phyloP scores from a whole-genome alignment of 92 coral and sea anemone species.

The Chrysogorgia sp. region DNA sequence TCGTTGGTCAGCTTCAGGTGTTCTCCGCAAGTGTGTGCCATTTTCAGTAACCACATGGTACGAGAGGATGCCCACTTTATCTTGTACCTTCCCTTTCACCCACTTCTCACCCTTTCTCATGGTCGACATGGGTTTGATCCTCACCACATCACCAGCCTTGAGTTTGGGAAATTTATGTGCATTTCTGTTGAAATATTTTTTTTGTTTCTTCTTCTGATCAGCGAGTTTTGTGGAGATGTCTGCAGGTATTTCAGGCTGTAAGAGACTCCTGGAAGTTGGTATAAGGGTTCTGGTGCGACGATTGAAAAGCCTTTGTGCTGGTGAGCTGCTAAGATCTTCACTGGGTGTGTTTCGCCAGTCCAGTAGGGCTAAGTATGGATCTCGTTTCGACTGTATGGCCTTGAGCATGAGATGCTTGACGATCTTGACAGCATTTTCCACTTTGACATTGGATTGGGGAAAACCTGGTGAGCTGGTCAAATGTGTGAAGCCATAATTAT shows the following conservation, averaged over 20 bases:
- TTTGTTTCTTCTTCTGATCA: constrained; percentile 29
- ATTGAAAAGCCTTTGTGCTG: constrained; percentile 40
- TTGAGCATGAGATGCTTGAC: constrained; percentile 38
- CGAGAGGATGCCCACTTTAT: too few relatives aligned
- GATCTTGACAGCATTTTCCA: constrained; percentile 48
- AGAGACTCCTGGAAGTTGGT: constrained; percentile 28
- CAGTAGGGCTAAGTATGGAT: constrained; percentile 41
- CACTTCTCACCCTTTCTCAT: constrained; percentile 30
- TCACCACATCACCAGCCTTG: constrained; percentile 37
- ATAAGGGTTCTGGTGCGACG: constrained; percentile 41
- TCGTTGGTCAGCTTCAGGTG: constrained; percentile 37
- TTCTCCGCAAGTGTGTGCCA: constrained; percentile 15
- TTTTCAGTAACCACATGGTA: constrained; percentile 33
- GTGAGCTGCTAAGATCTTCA: constrained; percentile 44
- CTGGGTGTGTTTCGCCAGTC: too few relatives aligned
- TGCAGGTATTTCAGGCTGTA: constrained; percentile 17
- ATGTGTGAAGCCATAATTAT: constrained; percentile 7
- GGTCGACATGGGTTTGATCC: constrained; percentile 18
- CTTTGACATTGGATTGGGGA: constrained; percentile 39
- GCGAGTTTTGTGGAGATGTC: neutral
- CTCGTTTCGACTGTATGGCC: constrained; percentile 42
- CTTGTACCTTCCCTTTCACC: constrained; percentile 35
- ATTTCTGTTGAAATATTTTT: constrained; percentile 25
- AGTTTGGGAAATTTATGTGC: constrained; percentile 26
- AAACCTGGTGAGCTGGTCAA: constrained; percentile 6